Base-by-base conservation (phyloP, 2,797 vertebrate species). In the Gobionotothen gibberifrons region DNA sequence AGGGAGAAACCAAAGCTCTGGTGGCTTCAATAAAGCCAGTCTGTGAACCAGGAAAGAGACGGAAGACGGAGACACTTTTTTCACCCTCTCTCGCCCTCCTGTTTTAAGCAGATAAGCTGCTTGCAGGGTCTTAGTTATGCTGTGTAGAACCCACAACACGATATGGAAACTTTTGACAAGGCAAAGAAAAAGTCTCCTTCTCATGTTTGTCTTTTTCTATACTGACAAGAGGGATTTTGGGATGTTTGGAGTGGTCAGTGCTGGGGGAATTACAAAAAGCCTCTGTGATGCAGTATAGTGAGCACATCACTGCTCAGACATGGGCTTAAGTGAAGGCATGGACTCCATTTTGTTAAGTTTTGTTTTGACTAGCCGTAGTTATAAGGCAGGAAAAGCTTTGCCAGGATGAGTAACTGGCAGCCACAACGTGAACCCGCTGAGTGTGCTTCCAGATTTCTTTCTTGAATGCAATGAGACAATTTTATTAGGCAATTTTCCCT, bases 101-200 rank as follows among this genome's bases (percentile, higher is more conserved):
- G 88, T 90, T 92, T 90, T 93, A 93, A 94, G 90, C 90, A 91
- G 91, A 94, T 94, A 93, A 94, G 91, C 92, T 88, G 85, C 90
- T 94, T 94, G 90, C 81, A 87, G 83, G 83, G 91, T 93, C 86
- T 94, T 92, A 92, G 93, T 91, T 92, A 91, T 91, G 89, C 90
- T 80, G 87, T 79, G 79, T 59, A 82, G 86, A 92, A 89, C 83
- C 69, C 80, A 80, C 83, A 91, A 90, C 79, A 75, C 51, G 49
- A 86, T 74, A 88, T 73, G 77, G 76, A 87, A 90, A 93, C 82
- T 88, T 90, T 90, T 89, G 86, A 93, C 89, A 84, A 85, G 85
- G 82, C 73, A 76, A 85, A 82, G 81, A 80, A 85, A 85, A 78
- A 81, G 70, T 84, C 81, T 59, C 58, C 84, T 84, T 47, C 67